Conservation (phyloP, 2,797 vertebrate genomes). For the Enteromius paludinosus region DNA sequence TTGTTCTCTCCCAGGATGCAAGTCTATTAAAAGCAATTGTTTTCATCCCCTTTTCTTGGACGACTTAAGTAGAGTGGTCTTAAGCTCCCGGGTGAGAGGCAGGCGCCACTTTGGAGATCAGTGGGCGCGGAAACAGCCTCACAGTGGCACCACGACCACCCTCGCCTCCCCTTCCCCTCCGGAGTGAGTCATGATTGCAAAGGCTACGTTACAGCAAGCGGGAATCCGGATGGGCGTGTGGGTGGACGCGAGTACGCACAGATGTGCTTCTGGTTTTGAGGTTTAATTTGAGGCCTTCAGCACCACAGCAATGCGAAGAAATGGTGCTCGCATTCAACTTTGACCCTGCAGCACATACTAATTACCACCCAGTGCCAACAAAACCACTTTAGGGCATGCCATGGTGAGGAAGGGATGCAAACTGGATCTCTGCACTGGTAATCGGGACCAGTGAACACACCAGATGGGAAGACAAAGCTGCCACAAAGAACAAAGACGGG, state of each 20-base stretch:
- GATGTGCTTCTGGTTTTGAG: constrained; percentile 54
- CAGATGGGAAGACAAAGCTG: constrained; percentile 44
- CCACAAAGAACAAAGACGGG: constrained; percentile 52
- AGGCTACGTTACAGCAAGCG: constrained; percentile 42
- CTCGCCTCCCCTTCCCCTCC: not conserved
- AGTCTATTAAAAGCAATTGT: constrained; percentile 50
- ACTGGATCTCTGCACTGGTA: constrained; percentile 28
- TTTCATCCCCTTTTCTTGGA: constrained; percentile 40
- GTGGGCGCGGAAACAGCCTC: constrained; percentile 35
- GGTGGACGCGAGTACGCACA: constrained; percentile 51
- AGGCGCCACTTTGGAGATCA: constrained; percentile 43
- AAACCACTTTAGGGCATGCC: constrained; percentile 16
- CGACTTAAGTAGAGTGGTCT: constrained; percentile 24
- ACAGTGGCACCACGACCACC: constrained; percentile 16
- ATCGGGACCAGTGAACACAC: not conserved
- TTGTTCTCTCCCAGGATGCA: constrained; percentile 24
- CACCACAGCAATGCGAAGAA: constrained; percentile 16
- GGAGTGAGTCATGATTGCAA: constrained; percentile 49
- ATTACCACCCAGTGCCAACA: constrained; percentile 28
- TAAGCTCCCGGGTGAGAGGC: constrained; percentile 32
- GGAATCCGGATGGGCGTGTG: constrained; percentile 49
- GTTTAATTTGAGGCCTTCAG: constrained; percentile 50
- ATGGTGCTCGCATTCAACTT: constrained; percentile 29
- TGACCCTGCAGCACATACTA: constrained; percentile 28
- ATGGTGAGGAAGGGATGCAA: not conserved